Percentiles rank a stretch among this genome's conserved stretches.
phyloP scores from a whole-genome alignment of 2,888 invertebrate species.

The Stenchaetothrips biformis region DNA sequence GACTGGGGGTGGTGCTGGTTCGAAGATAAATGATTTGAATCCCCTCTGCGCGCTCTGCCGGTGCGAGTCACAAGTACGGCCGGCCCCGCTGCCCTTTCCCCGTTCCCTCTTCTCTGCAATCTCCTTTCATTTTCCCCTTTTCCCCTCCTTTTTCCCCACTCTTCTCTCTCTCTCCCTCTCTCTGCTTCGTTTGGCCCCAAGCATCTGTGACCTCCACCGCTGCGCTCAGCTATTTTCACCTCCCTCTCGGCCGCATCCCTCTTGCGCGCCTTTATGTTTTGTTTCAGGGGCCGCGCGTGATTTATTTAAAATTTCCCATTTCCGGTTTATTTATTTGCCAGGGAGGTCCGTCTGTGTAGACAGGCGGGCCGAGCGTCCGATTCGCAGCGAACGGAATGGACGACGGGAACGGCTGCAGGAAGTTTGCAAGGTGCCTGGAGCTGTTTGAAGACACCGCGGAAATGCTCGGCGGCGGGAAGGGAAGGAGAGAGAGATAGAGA shows the following conservation, averaged over 20 bases:
- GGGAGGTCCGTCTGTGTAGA: background rate
- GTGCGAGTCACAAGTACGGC: too few species aligned
- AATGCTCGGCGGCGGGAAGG: background rate
- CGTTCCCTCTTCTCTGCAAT: too few species aligned
- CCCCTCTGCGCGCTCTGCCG: constrained; percentile 6
- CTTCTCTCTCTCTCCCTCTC: background rate
- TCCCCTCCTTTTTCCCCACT: too few species aligned
- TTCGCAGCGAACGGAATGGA: background rate
- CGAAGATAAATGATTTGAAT: constrained; percentile 22
- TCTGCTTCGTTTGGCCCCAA: background rate
- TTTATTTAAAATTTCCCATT: background rate
- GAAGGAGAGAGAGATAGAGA: too few species aligned
- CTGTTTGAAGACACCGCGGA: background rate
- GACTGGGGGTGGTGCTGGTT: background rate
- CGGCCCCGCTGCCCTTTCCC: too few species aligned
- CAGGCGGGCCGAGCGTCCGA: background rate
- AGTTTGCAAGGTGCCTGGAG: background rate
- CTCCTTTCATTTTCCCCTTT: background rate
- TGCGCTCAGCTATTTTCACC: background rate
- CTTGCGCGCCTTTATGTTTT: background rate
- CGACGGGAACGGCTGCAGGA: background rate
- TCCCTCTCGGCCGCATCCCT: background rate
- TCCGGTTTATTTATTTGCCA: background rate
- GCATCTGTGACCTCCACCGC: background rate
- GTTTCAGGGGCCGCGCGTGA: background rate